Base-by-base conservation (phyloP, 2,113 vertebrate genomes). In the Callaeas wilsoni region DNA sequence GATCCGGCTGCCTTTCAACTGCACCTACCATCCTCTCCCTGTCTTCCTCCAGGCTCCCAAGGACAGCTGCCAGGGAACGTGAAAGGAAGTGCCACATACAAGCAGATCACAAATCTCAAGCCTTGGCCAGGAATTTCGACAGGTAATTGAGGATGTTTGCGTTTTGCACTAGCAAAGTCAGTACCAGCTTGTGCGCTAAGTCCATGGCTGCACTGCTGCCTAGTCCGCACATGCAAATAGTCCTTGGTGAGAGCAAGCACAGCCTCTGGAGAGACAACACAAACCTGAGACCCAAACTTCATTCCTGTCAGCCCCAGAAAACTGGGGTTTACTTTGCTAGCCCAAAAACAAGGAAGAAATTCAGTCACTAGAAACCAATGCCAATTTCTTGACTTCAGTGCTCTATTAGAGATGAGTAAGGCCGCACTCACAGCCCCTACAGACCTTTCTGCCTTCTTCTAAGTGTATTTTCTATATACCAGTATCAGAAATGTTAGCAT, bases 1-100 rank as follows among this genome's bases (percentile, higher is more conserved):
- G 95, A 97, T 97, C 92, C 15, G 0, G n/a, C 42, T 55, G 71
- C 96, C 94, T 94, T 93, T 94, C 83, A 96, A 84, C 68, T 90
- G 35, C 8, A 60, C 44, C 87, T 73, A 33, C 41, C 57, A 22
- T 12, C 81, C 13, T 94, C 73, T 47, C 56, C 69, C 68, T 3
- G n/a, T 8, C 70, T 50, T 52, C 84, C 85, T 84, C 41, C 52
- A 44, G 80, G 80, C 84, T 87, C 73, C 87, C 79, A 67, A 35
- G 10, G 50, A 12, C 50, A 89, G 84, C 73, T 89, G 62, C 74
- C 81, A 49, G 63, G 56, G 69, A 83, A 63, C 77, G 63, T 12
- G 74, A 78, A 22, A 55, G 83, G 63, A 95, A 93, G 90, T 39
- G 68, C 73, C 90, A 89, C 86, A 87, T 92, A 92, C 86, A 87